Conservation (phyloP, 37 sponge, comb jelly and placozoan species). For the Tethya wilhelma region DNA sequence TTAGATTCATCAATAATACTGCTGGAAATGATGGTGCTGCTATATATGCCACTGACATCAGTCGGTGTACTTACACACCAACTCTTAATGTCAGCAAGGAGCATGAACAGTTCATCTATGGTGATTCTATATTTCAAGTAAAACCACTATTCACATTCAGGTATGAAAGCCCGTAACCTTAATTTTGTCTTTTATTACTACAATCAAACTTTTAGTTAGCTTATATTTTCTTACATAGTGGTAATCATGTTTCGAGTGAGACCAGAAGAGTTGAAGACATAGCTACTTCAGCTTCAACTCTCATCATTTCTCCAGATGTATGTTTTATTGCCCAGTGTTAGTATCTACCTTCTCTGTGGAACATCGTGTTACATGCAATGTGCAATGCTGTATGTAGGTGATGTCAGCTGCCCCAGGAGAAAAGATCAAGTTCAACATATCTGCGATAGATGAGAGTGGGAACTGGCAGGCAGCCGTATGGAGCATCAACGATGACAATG, state of each 20-base stretch:
- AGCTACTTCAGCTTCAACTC: background rate
- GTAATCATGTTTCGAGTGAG: background rate
- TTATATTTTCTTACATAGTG: too few relatives aligned
- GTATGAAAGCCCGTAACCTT: background rate
- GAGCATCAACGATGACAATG: background rate
- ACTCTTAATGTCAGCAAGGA: background rate
- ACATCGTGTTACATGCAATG: too few relatives aligned
- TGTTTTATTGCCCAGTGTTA: too few relatives aligned
- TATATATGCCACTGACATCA: conserved; percentile 58
- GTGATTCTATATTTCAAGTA: conserved; percentile 20
- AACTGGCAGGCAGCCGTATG: conserved; percentile 55
- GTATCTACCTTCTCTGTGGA: too few relatives aligned
- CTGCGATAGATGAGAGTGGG: conserved; percentile 44
- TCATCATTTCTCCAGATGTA: background rate
- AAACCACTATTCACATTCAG: conserved; percentile 30
- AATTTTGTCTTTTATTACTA: background rate
- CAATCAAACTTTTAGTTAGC: background rate
- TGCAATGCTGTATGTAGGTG: too few relatives aligned
- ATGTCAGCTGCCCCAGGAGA: conserved; percentile 31
- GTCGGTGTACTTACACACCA: conserved; percentile 30
- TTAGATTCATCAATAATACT: conserved; percentile 51
- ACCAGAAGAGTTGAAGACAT: background rate
- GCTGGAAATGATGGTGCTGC: conserved; percentile 59
- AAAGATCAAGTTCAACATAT: conserved; percentile 5
- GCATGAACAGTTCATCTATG: background rate